Evolutionary conservation across 2,888 invertebrate genomes (phyloP).

Genomic region (Drosophila barbarae): DNA sequence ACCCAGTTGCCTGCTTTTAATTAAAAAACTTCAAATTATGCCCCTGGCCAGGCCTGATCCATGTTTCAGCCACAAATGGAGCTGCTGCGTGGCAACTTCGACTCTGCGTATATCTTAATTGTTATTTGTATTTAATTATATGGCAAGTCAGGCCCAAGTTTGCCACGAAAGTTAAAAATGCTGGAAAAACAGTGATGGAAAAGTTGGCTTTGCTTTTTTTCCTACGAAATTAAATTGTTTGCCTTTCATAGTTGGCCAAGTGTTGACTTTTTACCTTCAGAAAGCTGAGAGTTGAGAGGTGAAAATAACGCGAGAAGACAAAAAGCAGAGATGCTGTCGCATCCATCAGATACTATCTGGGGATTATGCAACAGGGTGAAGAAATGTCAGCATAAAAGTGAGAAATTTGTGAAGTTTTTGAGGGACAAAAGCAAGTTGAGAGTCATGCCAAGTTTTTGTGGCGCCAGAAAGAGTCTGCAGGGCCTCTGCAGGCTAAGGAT

Average conservation of each 20-base stretch:
- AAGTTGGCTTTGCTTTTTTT: slow-evolving; percentile 36
- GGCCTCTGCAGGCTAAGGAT: neutral
- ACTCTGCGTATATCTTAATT: slow-evolving; percentile 42
- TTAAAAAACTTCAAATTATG: slow-evolving; percentile 52
- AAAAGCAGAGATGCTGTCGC: slow-evolving; percentile 8
- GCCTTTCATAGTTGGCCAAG: slow-evolving; percentile 43
- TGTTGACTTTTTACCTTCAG: slow-evolving; percentile 15
- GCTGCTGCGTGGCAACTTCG: slow-evolving; percentile 9
- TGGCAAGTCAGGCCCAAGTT: slow-evolving; percentile 27
- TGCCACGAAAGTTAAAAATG: slow-evolving; percentile 35
- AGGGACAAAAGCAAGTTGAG: neutral
- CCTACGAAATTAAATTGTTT: slow-evolving; percentile 45
- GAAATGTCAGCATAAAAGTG: slow-evolving; percentile 16
- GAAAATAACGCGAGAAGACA: slow-evolving; percentile 15
- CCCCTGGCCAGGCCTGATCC: slow-evolving; percentile 21
- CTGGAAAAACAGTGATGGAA: slow-evolving; percentile 19
- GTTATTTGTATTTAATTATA: slow-evolving; percentile 62
- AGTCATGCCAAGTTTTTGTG: neutral
- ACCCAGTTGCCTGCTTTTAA: slow-evolving; percentile 46
- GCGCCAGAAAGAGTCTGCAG: neutral
- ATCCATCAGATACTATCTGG: slow-evolving; percentile 22
- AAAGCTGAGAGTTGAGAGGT: neutral
- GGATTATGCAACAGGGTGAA: slow-evolving; percentile 23
- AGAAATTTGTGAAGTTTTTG: slow-evolving; percentile 8
- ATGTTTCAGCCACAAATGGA: slow-evolving; percentile 35